phyloP scores from a whole-genome alignment of 2,797 vertebrate species.

The Nyctalus aviator region DNA sequence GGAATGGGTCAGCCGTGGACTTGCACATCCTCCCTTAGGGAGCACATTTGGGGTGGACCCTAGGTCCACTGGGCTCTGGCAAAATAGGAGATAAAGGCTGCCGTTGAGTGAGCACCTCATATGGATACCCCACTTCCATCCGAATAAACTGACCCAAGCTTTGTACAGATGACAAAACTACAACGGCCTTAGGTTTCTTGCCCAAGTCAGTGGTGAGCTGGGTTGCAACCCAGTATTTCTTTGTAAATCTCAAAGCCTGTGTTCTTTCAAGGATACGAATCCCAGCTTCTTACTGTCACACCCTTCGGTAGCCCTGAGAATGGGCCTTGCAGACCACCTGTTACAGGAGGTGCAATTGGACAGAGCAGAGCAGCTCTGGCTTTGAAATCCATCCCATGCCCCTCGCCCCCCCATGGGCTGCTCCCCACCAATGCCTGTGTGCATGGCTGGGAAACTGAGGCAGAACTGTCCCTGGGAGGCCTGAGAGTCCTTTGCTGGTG shows the following conservation, averaged over 20 bases:
- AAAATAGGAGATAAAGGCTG: not conserved
- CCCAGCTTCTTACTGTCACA: not conserved
- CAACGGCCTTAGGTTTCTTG: not conserved
- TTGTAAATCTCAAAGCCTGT: not conserved
- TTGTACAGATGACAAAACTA: not conserved
- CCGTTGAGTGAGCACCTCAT: no score
- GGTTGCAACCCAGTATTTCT: no score
- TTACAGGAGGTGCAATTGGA: not conserved
- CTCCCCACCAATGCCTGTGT: not conserved
- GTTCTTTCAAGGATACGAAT: not conserved
- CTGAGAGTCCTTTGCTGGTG: not conserved
- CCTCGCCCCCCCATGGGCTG: rapidly evolving
- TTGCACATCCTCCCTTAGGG: not conserved
- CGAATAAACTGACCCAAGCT: not conserved
- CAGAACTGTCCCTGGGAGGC: not conserved
- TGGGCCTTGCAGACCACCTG: not conserved
- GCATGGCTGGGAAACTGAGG: not conserved
- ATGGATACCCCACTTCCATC: not conserved
- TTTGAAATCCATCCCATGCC: not conserved
- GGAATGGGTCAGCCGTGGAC: not conserved
- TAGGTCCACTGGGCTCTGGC: not conserved
- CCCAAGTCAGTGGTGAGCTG: not conserved
- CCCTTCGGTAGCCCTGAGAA: not conserved
- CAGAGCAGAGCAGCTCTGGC: not conserved
- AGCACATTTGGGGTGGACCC: not conserved